Evolutionary conservation across 2,888 invertebrate species (phyloP), one percentile per base, ranked within the genome.

Genomic region (Oligia latruncula): DNA sequence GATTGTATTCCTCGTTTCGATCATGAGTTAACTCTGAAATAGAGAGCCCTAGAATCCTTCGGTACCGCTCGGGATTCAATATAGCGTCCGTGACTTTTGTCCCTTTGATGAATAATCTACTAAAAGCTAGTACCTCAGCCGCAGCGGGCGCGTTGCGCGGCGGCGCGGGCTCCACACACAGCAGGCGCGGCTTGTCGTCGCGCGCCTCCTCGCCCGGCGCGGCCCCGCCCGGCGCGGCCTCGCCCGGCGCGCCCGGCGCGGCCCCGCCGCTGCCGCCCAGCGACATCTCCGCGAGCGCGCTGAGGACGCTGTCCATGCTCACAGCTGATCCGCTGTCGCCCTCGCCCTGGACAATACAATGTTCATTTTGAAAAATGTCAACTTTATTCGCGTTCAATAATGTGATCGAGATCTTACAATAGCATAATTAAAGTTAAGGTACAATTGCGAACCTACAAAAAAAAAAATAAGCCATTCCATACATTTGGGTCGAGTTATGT

Each of bases 281-380:
- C 1, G 94, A 94, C 95, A 96, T 95, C 89, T 94, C 90, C 29
- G 94, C 89, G 8, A 96, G 93, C 65, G 96, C 94, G 0, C 87
- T 64, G 70, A 96, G 88, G 43, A 96, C 95, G 86, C 94, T 92
- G 75, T 96, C 96, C 93, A 96, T 94, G 91, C 84, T 95, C 2
- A 90, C 77, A 0, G 81, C 76, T 0, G 87, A 40, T 0, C 87
- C 85, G 64, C 89, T 90, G 92, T 96, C 96, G 85, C 96, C 96
- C 81, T 96, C 96, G 55, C 96, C 96, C 71, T 71, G 60, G 40
- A 71, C n/a, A 17, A 60, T 6, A 71, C 40, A 9, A 52, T 35
- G 13, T 15, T 15, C 29, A 62, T n/a, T 60, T n/a, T 4, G 13
- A 46, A 46, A 46, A 46, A 46, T 46, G 46, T 55, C 8, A 55